Percentiles rank a stretch among this genome's conserved stretches.
Evolutionary conservation across 2,888 invertebrate species (phyloP).

Genomic region (Catocala sponsa): DNA sequence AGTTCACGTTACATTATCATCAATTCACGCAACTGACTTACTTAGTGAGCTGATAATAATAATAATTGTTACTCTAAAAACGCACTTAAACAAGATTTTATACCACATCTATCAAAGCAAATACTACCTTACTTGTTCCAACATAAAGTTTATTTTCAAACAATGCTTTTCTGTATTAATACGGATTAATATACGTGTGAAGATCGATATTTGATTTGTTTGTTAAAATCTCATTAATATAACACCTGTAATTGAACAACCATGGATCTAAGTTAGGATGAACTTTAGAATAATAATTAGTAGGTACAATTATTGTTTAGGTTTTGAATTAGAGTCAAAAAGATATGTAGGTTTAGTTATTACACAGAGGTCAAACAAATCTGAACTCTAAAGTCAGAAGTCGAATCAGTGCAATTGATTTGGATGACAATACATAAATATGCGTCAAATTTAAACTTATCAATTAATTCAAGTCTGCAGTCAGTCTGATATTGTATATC

Average conservation of each 20-base stretch:
- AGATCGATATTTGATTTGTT: slow-evolving; percentile 47
- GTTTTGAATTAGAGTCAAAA: slow-evolving; percentile 7
- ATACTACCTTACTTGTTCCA: slow-evolving; percentile 7
- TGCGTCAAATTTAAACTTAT: too few species aligned
- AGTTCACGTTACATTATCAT: slow-evolving; percentile 63
- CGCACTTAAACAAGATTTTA: slow-evolving; percentile 43
- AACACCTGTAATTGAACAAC: slow-evolving; percentile 36
- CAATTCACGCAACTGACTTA: slow-evolving; percentile 65
- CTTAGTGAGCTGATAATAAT: slow-evolving; percentile 66
- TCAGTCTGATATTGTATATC: too few species aligned
- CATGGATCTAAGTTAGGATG: slow-evolving; percentile 23
- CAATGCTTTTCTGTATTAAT: slow-evolving; percentile 4
- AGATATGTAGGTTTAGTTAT: not conserved
- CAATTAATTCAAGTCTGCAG: too few species aligned
- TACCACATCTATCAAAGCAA: slow-evolving; percentile 14
- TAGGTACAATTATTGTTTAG: slow-evolving; percentile 13
- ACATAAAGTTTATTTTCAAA: not conserved
- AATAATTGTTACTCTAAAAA: slow-evolving; percentile 56
- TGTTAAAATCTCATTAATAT: slow-evolving; percentile 49
- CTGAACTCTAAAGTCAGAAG: too few species aligned
- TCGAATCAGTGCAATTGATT: too few species aligned
- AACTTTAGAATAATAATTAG: slow-evolving; percentile 18
- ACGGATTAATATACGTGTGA: slow-evolving; percentile 53
- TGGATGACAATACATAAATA: too few species aligned
- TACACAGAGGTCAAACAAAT: too few species aligned